phyloP scores from a whole-genome alignment of 2,113 vertebrate species.

The Climacteris rufus region DNA sequence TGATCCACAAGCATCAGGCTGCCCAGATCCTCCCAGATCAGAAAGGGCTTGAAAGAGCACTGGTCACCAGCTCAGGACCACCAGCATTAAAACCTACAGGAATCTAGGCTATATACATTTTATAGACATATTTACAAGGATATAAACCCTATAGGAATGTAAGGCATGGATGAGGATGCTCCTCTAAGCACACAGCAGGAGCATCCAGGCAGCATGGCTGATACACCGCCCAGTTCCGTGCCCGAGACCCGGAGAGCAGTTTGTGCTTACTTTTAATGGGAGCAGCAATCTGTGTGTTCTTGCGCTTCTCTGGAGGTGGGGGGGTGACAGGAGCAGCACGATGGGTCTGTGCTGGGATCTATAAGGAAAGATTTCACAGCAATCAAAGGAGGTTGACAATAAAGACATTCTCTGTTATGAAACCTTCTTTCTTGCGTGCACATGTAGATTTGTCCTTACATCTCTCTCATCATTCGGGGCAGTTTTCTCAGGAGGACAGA shows the following conservation, averaged over 20 bases:
- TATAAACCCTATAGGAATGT: background rate
- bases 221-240: accelerated
- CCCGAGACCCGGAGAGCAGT: background rate
- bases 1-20: background rate
- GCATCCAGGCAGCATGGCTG: background rate
- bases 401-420: background rate
- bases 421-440: background rate
- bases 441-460: slow-evolving; percentile 25
- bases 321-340: slow-evolving; percentile 85
- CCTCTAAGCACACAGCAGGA: background rate
- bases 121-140: background rate
- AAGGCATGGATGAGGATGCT: background rate
- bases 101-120: background rate
- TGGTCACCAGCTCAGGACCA: background rate
- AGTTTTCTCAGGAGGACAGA: slow-evolving; percentile 30
- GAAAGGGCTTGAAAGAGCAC: background rate
- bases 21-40: background rate
- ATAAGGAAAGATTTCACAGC: slow-evolving; percentile 26
- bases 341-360: slow-evolving; percentile 86
- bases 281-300: slow-evolving; percentile 65
- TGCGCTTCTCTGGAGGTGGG: slow-evolving; percentile 88
- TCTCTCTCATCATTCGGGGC: background rate
- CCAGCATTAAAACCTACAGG: background rate
- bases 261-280: slow-evolving; percentile 69
- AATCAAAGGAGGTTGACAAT: slow-evolving; percentile 27